phyloP scores from a whole-genome alignment of 2,113 vertebrate species.

The Otocyon megalotis region DNA sequence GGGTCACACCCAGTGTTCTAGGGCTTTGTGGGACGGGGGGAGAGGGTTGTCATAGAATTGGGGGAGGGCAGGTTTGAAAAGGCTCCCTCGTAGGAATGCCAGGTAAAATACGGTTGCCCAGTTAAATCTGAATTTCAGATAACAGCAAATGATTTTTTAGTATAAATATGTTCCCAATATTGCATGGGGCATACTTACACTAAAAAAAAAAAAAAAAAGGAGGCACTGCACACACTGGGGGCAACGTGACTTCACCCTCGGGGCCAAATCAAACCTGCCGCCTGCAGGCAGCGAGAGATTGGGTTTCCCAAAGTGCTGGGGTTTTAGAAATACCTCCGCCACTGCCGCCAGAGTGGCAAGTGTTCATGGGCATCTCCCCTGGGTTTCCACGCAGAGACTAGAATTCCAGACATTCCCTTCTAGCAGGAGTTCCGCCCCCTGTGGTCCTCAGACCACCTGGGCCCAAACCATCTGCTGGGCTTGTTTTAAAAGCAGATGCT shows the following conservation, averaged over 20 bases:
- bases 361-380: conserved; percentile 27
- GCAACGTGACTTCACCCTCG: background rate
- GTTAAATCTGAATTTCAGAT: conserved; percentile 20
- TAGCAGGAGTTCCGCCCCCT: background rate
- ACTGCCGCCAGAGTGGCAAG: background rate
- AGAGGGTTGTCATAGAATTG: background rate
- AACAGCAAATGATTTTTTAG: background rate
- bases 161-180: background rate
- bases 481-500: background rate
- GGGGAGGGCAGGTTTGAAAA: background rate
- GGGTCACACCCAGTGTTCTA: background rate
- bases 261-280: conserved; percentile 26
- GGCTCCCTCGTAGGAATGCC: background rate
- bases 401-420: conserved; percentile 46
- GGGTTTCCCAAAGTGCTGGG: conserved; percentile 45
- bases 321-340: background rate
- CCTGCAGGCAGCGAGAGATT: background rate
- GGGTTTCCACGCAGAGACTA: background rate
- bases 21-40: fast-evolving
- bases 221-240: background rate
- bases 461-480: background rate
- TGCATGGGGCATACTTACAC: background rate
- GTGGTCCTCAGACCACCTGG: conserved; percentile 22
- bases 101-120: background rate
- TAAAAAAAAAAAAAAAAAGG: background rate